These are phyloP conservation scores for Polyommatus icarus DNA, from an alignment of 2,888 invertebrate species.

Conservation along the genomic window DNA sequence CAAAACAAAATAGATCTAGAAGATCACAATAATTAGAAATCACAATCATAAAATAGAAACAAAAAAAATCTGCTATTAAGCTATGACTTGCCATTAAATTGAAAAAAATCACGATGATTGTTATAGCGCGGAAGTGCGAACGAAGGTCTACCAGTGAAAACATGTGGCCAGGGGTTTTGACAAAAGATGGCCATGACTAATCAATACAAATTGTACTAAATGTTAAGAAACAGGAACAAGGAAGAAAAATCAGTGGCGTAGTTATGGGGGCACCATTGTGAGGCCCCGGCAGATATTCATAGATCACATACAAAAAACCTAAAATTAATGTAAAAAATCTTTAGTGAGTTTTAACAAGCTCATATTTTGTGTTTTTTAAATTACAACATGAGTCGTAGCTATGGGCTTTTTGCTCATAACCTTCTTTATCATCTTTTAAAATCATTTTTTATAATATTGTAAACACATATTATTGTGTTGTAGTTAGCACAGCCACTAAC, in stretches of 20 bases:
- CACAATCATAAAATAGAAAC: no score
- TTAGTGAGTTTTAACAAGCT: background rate
- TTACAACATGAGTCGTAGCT: no score
- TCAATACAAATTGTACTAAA: background rate
- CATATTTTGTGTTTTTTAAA: no score
- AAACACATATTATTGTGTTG: no score
- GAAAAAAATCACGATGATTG: constrained; percentile 6
- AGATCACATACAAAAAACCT: background rate
- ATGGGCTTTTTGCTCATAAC: no score
- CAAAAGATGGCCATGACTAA: constrained; percentile 3
- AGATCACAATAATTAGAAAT: no score
- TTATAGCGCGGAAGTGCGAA: background rate
- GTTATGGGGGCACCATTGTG: background rate
- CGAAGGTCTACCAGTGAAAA: constrained; percentile 8
- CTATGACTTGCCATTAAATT: background rate
- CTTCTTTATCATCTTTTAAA: no score
- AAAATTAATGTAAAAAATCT: background rate
- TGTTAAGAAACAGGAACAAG: background rate
- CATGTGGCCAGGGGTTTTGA: background rate
- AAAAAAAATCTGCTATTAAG: background rate
- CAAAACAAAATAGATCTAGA: background rate
- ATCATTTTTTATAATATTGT: no score
- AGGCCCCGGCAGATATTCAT: background rate
- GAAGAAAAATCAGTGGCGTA: background rate
- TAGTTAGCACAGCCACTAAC: no score